A percentile compares a stretch with the other conserved stretches of the same genome.
These are phyloP conservation scores for Lagodon rhomboides DNA, from an alignment of 2,797 vertebrate genomes.

Conservation along the genomic window DNA sequence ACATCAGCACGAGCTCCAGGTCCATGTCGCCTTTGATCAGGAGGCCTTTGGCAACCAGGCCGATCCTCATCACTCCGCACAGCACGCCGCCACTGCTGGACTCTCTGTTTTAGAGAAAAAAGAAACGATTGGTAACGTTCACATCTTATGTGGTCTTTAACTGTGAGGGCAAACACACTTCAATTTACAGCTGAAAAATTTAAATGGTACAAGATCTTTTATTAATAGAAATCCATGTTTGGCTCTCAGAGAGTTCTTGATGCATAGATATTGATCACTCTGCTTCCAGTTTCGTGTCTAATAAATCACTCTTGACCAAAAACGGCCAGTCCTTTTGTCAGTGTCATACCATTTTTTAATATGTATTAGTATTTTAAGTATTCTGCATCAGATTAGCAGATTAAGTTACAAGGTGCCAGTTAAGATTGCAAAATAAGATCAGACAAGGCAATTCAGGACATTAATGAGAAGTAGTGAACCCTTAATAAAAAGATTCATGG, in stretches of 20 bases:
- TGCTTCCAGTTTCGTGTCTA: neutral
- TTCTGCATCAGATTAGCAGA: constrained; percentile 14
- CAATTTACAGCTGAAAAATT: neutral
- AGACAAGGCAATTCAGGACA: constrained; percentile 39
- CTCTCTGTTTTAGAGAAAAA: constrained; percentile 83
- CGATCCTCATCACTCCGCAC: constrained; percentile 98
- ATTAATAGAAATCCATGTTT: neutral
- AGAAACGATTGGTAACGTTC: constrained; percentile 1
- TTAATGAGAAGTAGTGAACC: constrained; percentile 49
- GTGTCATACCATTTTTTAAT: neutral
- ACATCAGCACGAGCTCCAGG: constrained; percentile 98
- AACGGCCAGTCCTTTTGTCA: neutral
- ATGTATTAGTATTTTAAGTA: neutral
- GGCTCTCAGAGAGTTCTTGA: neutral
- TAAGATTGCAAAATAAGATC: constrained; percentile 49
- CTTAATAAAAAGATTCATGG: constrained; percentile 52
- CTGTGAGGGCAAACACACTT: neutral
- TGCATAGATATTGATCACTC: neutral
- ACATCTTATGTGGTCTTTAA: neutral
- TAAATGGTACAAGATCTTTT: neutral
- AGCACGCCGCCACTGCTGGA: constrained; percentile 90
- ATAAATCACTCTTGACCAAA: constrained; percentile 13
- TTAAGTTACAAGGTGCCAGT: constrained; percentile 41
- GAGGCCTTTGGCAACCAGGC: constrained; percentile 97
- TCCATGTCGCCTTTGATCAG: constrained; percentile 99